phyloP scores from a whole-genome alignment of 2,797 vertebrate species.

The Silurus lanzhouensis region DNA sequence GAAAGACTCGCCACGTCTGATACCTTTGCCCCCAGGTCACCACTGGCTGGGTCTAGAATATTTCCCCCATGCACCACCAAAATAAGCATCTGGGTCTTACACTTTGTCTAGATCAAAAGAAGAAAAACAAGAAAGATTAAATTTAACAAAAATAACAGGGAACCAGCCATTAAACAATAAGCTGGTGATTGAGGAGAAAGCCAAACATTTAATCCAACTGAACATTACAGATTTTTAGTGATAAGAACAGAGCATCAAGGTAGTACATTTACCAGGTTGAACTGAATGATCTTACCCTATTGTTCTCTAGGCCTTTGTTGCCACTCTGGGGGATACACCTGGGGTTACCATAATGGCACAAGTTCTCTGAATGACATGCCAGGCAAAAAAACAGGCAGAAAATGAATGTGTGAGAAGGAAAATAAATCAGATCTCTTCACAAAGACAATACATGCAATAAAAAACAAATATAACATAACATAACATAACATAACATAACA shows the following conservation, averaged over 20 bases:
- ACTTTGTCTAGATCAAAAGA: conserved; percentile 71
- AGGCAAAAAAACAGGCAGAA: conserved; percentile 18
- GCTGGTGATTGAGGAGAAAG: neutral
- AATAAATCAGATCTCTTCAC: conserved; percentile 41
- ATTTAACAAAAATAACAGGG: neutral
- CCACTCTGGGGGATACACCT: conserved; percentile 85
- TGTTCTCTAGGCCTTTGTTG: conserved; percentile 87
- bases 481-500: too few species aligned
- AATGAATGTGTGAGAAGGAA: conserved; percentile 12
- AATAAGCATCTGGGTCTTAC: conserved; percentile 89
- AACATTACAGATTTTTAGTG: neutral
- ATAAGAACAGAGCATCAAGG: neutral
- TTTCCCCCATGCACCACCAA: conserved; percentile 94
- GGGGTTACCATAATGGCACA: conserved; percentile 82
- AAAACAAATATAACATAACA: neutral
- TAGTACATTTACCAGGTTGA: neutral
- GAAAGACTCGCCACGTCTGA: conserved; percentile 86
- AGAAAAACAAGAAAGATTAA: neutral
- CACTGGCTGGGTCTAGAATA: conserved; percentile 85
- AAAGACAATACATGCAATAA: neutral
- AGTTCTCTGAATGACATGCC: conserved; percentile 73
- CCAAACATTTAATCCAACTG: neutral
- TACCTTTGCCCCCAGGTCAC: conserved; percentile 84
- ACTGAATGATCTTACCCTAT: conserved; percentile 75
- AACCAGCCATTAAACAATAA: neutral